These are phyloP conservation scores for Drosophila anceps DNA, from an alignment of 2,888 invertebrate species.

Conservation along the genomic window DNA sequence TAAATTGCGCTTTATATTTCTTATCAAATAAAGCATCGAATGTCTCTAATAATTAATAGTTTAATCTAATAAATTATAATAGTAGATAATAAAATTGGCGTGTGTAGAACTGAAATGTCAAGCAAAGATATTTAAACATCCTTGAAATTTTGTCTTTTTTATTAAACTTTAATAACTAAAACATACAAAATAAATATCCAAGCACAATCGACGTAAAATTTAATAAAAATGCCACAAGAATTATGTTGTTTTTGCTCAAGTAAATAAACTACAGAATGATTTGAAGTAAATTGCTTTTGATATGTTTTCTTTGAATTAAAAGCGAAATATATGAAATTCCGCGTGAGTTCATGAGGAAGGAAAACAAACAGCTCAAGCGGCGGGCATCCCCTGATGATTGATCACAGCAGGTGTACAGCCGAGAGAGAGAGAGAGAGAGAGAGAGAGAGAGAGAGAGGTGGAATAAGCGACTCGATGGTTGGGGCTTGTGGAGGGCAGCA, in stretches of 20 bases:
- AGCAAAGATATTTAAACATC: too few relatives aligned
- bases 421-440: neutral
- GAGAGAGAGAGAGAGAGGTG: neutral
- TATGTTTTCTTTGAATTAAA: constrained; percentile 23
- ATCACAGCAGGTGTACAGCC: constrained; percentile 19
- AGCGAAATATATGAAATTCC: constrained; percentile 29
- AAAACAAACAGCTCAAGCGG: constrained; percentile 10
- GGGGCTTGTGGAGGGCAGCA: neutral
- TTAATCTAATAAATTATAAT: too few relatives aligned
- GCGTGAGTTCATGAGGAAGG: constrained; percentile 17
- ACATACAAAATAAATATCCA: too few relatives aligned
- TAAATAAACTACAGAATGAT: constrained; percentile 1
- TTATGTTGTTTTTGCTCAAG: neutral
- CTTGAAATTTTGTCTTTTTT: too few relatives aligned
- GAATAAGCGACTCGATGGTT: neutral
- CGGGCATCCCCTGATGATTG: constrained; percentile 43
- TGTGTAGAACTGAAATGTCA: too few relatives aligned
- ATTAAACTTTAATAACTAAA: neutral
- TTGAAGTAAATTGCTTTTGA: constrained; percentile 24
- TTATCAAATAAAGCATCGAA: too few relatives aligned
- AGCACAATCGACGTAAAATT: neutral
- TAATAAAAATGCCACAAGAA: neutral
- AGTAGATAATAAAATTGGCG: too few relatives aligned
- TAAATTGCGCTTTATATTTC: too few relatives aligned
- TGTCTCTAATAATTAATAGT: too few relatives aligned